Base-by-base conservation (phyloP, 2,113 vertebrate genomes). In the Epinephelus fuscoguttatus region DNA sequence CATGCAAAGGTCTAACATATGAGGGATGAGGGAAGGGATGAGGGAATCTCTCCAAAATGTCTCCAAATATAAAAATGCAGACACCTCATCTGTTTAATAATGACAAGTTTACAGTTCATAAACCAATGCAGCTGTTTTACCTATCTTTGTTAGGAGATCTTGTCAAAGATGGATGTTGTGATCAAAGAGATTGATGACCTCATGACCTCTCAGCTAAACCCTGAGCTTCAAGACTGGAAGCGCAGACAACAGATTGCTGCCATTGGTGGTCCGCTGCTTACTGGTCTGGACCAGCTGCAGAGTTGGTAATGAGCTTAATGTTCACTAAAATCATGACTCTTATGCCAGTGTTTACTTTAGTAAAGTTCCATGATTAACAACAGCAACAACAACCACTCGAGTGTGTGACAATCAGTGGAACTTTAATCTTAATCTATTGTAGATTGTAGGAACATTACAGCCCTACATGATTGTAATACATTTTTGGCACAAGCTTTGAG, bases 191-290 rank as follows among this genome's bases (percentile, higher is more conserved):
- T 97, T 0, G 97, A 99, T 9, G 86, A 95, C 69, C 89, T 99
- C n/a, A 92, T 97, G 95, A 96, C 92, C 80, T 96, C 93, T 85
- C 95, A 96, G 95, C 96, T 99, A 57, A 93, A 89, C 17, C 97
- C 97, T 3, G 97, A 99, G 90, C 95, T 99, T 56, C 95, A 96
- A 57, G 97, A 98, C 87, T 99, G 98, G 98, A 99, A 97, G 84
- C 95, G 97, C 9, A 84, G 97, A 67, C 98, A 99, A 92, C 98
- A 99, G 89, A 95, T 99, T 0, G 96, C 97, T 42, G 97, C 97
- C 94, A 98, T 99, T 0, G 98, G 98, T 1, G 98, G 98, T 6
- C 98, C 98, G 0, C 95, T 96, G 64, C 96, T 98, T 0, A 96
- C 94, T 0, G 96, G 97, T 57, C 96, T 99, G 37, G 98, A 99